These are phyloP conservation scores for Suricata suricatta DNA, from an alignment of 2,113 vertebrate species.

Conservation along the genomic window DNA sequence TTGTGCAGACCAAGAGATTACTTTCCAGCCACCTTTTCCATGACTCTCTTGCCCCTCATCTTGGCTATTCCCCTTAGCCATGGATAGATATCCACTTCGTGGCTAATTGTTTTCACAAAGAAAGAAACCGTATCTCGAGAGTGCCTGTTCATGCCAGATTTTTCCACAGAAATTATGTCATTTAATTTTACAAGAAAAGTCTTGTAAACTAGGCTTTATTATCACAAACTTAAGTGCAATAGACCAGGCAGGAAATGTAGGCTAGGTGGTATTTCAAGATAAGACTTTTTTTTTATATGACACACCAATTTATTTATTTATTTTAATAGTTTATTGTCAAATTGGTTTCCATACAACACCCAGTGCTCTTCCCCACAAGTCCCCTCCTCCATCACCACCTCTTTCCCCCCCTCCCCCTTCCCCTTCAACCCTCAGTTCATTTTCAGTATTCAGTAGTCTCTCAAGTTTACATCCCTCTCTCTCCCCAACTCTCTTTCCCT, in stretches of 20 bases:
- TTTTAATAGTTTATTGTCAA: too few relatives aligned
- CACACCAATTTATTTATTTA: too few relatives aligned
- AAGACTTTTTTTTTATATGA: not conserved
- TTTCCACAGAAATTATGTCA: constrained; percentile 46
- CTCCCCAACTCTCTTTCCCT: too few relatives aligned
- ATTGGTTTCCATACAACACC: too few relatives aligned
- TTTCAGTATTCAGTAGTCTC: too few relatives aligned
- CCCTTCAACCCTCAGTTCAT: too few relatives aligned
- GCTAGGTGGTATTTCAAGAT: not conserved
- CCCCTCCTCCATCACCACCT: too few relatives aligned
- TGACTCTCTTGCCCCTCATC: not conserved
- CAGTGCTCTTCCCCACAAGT: too few relatives aligned
- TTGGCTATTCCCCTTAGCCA: not conserved
- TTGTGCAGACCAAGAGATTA: not conserved
- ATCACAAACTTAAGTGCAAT: not conserved
- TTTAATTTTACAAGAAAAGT: constrained; percentile 49
- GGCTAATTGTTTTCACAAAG: constrained; percentile 3
- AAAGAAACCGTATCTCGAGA: constrained; percentile 11
- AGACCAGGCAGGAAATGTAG: not conserved
- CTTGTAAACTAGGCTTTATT: constrained; percentile 17
- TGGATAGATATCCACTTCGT: not conserved
- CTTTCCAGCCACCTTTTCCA: not conserved
- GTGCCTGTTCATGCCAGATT: not conserved
- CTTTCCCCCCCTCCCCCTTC: too few relatives aligned
- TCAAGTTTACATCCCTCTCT: too few relatives aligned